Conservation (phyloP, 2,888 invertebrate species). For the Protophormia terraenovae region DNA sequence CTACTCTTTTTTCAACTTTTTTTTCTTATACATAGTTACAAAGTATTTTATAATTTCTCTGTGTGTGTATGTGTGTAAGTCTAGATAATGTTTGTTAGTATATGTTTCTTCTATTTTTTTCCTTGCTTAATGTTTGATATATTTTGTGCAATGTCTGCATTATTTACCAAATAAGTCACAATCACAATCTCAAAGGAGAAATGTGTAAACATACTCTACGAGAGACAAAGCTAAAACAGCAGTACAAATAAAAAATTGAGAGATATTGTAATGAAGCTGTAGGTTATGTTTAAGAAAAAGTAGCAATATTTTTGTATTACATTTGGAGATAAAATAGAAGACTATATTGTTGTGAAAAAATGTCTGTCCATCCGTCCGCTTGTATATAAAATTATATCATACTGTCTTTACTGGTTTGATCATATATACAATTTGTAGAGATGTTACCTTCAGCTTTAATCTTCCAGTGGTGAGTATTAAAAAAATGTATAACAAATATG, state of each 20-base stretch:
- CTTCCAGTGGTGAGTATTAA: too few species aligned
- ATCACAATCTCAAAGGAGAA: conserved; percentile 47
- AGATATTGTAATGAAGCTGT: neutral
- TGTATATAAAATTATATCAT: too few species aligned
- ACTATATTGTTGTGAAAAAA: too few species aligned
- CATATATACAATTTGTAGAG: too few species aligned
- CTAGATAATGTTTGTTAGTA: neutral
- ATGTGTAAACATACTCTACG: conserved; percentile 38
- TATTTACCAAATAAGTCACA: conserved; percentile 61
- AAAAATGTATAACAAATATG: too few species aligned
- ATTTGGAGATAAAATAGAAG: too few species aligned
- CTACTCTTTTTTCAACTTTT: neutral
- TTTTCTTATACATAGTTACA: neutral
- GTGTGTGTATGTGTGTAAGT: neutral
- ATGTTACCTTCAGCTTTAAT: too few species aligned
- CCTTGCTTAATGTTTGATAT: conserved; percentile 4
- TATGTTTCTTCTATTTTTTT: neutral
- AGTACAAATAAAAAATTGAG: neutral
- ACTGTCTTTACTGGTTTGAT: too few species aligned
- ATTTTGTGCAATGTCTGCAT: conserved; percentile 65
- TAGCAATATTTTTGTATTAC: too few species aligned
- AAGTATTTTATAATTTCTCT: conserved; percentile 3
- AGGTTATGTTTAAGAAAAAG: neutral
- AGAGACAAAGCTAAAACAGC: neutral
- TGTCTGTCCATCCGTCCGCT: too few species aligned